These are phyloP conservation scores for Pogonomyrmex barbatus DNA, from an alignment of 1,140 invertebrate genomes.

Conservation along the genomic window DNA sequence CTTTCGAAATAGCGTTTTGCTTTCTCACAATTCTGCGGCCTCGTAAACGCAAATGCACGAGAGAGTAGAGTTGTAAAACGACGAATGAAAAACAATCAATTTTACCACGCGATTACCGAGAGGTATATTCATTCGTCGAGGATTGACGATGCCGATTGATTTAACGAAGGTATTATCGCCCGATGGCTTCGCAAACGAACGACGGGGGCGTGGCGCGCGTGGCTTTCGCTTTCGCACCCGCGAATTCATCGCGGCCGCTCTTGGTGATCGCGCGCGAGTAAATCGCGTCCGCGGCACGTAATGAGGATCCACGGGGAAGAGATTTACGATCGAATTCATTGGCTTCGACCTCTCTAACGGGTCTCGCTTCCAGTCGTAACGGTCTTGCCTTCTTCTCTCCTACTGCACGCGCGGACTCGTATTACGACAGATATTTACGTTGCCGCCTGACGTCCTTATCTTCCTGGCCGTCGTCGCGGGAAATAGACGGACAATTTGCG, in stretches of 20 bases:
- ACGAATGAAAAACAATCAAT: constrained; percentile 9
- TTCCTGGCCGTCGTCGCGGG: background rate
- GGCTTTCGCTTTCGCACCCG: constrained; percentile 47
- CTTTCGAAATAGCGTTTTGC: background rate
- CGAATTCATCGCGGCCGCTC: constrained; percentile 33
- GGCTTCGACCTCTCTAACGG: constrained; percentile 78
- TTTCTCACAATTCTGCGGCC: background rate
- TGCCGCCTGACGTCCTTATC: constrained; percentile 47
- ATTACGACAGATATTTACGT: constrained; percentile 27
- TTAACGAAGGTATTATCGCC: constrained; percentile 21
- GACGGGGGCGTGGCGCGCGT: constrained; percentile 17
- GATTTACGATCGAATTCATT: constrained; percentile 78
- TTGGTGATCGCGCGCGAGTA: constrained; percentile 23
- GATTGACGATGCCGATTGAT: constrained; percentile 25
- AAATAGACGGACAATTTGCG: constrained; percentile 34
- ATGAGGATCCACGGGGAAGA: constrained; percentile 72
- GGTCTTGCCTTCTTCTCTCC: constrained; percentile 57
- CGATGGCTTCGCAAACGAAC: constrained; percentile 30
- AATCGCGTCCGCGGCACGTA: constrained; percentile 71
- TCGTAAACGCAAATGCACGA: background rate
- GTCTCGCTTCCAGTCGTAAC: constrained; percentile 67
- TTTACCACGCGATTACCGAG: constrained; percentile 6
- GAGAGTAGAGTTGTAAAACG: background rate
- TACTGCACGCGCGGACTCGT: constrained; percentile 10
- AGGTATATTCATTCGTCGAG: background rate